phyloP scores from a whole-genome alignment of 2,888 invertebrate genomes.

The Megastigmus dorsalis region DNA sequence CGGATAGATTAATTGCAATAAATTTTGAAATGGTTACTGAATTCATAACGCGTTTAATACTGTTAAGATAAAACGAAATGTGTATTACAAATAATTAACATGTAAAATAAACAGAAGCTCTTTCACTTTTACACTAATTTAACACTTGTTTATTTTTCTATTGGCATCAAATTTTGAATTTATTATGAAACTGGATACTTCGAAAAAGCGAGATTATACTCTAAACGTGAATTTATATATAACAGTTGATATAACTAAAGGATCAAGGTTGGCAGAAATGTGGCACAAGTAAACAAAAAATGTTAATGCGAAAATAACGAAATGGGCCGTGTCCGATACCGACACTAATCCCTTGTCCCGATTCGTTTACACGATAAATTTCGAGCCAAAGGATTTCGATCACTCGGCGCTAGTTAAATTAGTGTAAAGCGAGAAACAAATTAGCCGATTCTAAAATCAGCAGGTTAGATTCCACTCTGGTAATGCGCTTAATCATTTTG shows the following conservation, averaged over 20 bases:
- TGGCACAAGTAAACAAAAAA: constrained; percentile 37
- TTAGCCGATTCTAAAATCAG: constrained; percentile 26
- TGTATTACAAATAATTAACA: too few relatives aligned
- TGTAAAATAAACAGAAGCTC: too few relatives aligned
- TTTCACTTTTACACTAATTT: too few relatives aligned
- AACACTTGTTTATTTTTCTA: too few relatives aligned
- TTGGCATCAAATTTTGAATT: background rate
- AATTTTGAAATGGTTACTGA: too few relatives aligned
- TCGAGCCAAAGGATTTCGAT: constrained; percentile 30
- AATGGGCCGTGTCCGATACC: background rate
- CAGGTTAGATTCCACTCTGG: background rate
- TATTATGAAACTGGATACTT: too few relatives aligned
- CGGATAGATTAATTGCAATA: too few relatives aligned
- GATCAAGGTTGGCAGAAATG: constrained; percentile 39
- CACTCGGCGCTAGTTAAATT: constrained; percentile 8
- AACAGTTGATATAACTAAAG: background rate
- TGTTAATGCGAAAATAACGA: constrained; percentile 30
- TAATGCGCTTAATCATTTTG: background rate
- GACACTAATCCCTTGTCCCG: background rate
- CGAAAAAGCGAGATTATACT: background rate
- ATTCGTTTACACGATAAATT: constrained; percentile 32
- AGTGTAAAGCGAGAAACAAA: constrained; percentile 15
- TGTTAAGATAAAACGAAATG: too few relatives aligned
- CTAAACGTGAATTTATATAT: background rate
- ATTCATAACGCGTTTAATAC: too few relatives aligned